Evolutionary conservation across 2,797 vertebrate genomes (phyloP).

Genomic region (Cynopterus sphinx): DNA sequence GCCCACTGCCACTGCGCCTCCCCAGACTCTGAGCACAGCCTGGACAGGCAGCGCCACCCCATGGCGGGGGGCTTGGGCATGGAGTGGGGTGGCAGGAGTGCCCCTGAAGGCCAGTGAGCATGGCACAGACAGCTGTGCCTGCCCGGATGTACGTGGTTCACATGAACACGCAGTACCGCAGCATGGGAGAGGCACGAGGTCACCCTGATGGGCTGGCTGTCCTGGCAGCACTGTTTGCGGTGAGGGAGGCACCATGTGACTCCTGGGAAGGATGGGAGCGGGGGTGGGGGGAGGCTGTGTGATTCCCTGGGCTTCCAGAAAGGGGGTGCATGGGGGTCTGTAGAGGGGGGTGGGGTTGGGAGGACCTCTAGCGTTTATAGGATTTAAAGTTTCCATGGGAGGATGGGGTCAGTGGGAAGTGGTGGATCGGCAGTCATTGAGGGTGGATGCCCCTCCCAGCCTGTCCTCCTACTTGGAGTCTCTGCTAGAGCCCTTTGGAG

Average conservation of each 20-base stretch:
- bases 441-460: no score
- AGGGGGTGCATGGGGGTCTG: background rate
- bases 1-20: constrained; percentile 90
- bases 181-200: constrained; percentile 83
- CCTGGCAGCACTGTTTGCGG: constrained; percentile 90
- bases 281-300: no score
- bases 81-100: background rate
- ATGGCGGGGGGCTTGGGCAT: constrained; percentile 87
- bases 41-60: constrained; percentile 85
- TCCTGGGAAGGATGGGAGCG: background rate
- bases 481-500: background rate
- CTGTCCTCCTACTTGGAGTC: background rate
- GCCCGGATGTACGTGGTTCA: constrained; percentile 91
- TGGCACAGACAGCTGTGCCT: background rate
- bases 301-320: background rate
- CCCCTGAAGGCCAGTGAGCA: background rate
- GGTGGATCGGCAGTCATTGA: background rate
- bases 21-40: constrained; percentile 93
- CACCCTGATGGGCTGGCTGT: constrained; percentile 90
- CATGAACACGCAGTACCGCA: constrained; percentile 88
- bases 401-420: background rate
- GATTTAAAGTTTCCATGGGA: background rate
- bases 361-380: no score
- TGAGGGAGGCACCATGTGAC: constrained; percentile 63
- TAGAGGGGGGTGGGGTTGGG: background rate